phyloP scores from a whole-genome alignment of 2,113 vertebrate species.

The Recurvirostra avosetta region DNA sequence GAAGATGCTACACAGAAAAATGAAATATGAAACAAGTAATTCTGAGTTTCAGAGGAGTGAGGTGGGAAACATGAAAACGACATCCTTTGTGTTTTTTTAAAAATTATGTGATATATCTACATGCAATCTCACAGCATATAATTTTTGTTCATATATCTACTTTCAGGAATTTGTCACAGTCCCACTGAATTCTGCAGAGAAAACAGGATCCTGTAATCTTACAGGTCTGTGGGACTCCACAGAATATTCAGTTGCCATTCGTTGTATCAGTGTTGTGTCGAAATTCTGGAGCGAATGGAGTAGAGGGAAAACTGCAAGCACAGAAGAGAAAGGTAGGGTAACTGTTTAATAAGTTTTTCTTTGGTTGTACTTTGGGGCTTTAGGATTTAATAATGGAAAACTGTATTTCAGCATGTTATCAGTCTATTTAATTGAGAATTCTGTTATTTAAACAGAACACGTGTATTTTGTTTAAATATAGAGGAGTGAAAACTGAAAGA shows the following conservation, averaged over 20 bases:
- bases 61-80: background rate
- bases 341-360: background rate
- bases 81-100: background rate
- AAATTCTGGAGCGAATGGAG: constrained; percentile 77
- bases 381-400: background rate
- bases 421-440: background rate
- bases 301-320: constrained; percentile 22
- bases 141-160: background rate
- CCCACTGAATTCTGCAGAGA: background rate
- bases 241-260: constrained; percentile 62
- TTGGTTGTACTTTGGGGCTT: background rate
- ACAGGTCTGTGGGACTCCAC: constrained; percentile 60
- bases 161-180: constrained; percentile 24
- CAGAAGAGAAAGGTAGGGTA: constrained; percentile 62
- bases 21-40: background rate
- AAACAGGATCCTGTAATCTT: constrained; percentile 36
- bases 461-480: background rate
- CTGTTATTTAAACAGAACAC: background rate
- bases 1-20: background rate
- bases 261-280: constrained; percentile 17
- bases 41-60: background rate
- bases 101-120: background rate
- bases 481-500: background rate
- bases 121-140: background rate
- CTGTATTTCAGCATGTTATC: background rate